These are phyloP conservation scores for Amiota communis DNA, from an alignment of 2,888 invertebrate species.

Conservation along the genomic window DNA sequence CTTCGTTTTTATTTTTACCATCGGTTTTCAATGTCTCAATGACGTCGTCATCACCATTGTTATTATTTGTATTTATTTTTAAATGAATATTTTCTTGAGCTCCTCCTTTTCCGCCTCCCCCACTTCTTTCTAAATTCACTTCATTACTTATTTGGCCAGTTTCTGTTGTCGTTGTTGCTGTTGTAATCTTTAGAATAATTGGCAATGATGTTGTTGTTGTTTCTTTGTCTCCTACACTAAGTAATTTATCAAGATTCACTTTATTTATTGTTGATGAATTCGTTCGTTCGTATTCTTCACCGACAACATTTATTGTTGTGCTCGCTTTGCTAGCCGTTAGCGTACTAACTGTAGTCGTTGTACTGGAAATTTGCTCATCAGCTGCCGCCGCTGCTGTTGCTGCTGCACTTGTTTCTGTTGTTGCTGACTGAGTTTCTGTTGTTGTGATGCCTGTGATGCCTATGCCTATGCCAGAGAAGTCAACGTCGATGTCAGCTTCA, in stretches of 20 bases:
- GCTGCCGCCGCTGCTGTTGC: neutral
- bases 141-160: conserved; percentile 65
- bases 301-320: conserved; percentile 36
- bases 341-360: conserved; percentile 58
- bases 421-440: neutral
- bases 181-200: conserved; percentile 41
- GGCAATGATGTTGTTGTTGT: conserved; percentile 43
- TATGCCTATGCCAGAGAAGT: conserved; percentile 42
- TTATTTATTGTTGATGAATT: neutral
- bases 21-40: conserved; percentile 25
- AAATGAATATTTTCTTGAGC: conserved; percentile 28
- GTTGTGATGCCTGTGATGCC: no score
- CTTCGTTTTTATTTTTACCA: conserved; percentile 35
- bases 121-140: conserved; percentile 54
- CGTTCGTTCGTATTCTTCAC: conserved; percentile 21
- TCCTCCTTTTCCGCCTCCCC: conserved; percentile 30
- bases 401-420: neutral
- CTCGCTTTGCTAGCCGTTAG: conserved; percentile 57
- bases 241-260: neutral
- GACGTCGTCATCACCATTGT: conserved; percentile 32
- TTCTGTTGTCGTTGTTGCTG: conserved; percentile 55
- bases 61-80: conserved; percentile 27
- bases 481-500: conserved; percentile 21
- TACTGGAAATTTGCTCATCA: conserved; percentile 48
- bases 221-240: neutral